Conservation (phyloP, 2,888 invertebrate species). For the Drepanosiphum platanoidis region DNA sequence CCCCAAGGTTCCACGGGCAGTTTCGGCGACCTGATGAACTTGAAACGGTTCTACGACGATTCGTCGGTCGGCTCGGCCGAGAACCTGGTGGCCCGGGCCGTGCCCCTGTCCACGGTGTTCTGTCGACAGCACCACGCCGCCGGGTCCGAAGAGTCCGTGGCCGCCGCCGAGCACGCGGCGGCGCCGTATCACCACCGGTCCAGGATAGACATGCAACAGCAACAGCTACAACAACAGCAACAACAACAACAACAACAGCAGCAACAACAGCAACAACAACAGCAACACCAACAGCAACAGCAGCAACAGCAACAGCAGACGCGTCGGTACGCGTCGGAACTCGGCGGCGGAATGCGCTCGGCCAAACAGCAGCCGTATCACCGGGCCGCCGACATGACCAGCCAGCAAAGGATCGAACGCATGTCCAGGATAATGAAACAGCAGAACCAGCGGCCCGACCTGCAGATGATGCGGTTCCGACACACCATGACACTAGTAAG, state of each 20-base stretch:
- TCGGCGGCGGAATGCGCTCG: background rate
- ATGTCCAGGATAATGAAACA: slow-evolving; percentile 59
- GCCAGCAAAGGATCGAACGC: slow-evolving; percentile 51
- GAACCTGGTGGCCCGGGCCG: slow-evolving; percentile 76
- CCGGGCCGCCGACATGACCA: slow-evolving; percentile 68
- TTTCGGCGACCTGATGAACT: slow-evolving; percentile 83
- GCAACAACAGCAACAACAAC: slow-evolving; percentile 18
- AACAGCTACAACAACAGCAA: slow-evolving; percentile 20
- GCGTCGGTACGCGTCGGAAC: slow-evolving; percentile 19
- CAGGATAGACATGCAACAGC: slow-evolving; percentile 34
- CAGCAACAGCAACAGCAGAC: background rate
- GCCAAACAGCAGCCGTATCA: slow-evolving; percentile 75
- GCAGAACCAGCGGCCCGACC: slow-evolving; percentile 35
- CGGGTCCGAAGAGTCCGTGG: slow-evolving; percentile 41
- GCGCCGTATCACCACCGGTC: slow-evolving; percentile 48
- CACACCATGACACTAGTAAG: slow-evolving; percentile 55
- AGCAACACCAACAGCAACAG: background rate
- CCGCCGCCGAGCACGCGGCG: background rate
- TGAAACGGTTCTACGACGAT: slow-evolving; percentile 75
- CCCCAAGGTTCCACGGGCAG: slow-evolving; percentile 69
- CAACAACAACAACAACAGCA: slow-evolving; percentile 47
- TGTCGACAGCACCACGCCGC: slow-evolving; percentile 66
- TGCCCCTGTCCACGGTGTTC: slow-evolving; percentile 79
- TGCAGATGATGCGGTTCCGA: slow-evolving; percentile 23
- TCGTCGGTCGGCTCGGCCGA: slow-evolving; percentile 75